Conservation (phyloP, 2,113 vertebrate genomes). For the Dromaius novaehollandiae region DNA sequence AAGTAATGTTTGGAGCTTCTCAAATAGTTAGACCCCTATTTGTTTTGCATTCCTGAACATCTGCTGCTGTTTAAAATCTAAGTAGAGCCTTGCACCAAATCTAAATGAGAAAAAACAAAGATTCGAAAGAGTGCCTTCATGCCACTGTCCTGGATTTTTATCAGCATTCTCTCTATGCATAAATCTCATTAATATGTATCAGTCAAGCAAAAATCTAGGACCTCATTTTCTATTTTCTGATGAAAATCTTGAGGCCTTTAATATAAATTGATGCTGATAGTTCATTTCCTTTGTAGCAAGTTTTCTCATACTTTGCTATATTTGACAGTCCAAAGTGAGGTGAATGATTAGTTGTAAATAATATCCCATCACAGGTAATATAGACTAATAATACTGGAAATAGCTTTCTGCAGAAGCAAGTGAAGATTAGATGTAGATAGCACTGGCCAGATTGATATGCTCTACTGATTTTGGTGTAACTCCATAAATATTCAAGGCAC, state of each 20-base stretch:
- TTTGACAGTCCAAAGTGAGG: not conserved
- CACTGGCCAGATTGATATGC: not conserved
- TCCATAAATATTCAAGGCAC: not conserved
- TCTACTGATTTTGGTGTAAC: not conserved
- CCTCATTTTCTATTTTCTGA: conserved; percentile 12
- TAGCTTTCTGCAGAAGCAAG: not conserved
- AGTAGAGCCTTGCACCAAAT: not conserved
- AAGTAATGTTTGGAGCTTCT: not conserved
- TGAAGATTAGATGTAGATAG: not conserved
- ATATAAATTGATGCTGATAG: not conserved
- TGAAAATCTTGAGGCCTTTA: not conserved
- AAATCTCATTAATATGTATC: not conserved
- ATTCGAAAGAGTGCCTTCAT: not conserved
- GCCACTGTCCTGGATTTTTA: not conserved
- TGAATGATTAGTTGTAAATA: not conserved
- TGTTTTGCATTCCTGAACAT: not conserved
- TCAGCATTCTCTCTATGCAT: not conserved
- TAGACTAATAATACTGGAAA: not conserved
- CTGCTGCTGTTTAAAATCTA: not conserved
- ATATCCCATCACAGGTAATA: not conserved
- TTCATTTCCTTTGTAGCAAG: not conserved
- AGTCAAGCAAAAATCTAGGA: not conserved
- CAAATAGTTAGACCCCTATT: not conserved
- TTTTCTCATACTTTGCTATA: not conserved
- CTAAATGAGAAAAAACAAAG: not conserved